A percentile compares a stretch with the other conserved stretches of the same genome.
phyloP scores from a whole-genome alignment of 2,797 vertebrate species.

The Rhinichthys osculus region DNA sequence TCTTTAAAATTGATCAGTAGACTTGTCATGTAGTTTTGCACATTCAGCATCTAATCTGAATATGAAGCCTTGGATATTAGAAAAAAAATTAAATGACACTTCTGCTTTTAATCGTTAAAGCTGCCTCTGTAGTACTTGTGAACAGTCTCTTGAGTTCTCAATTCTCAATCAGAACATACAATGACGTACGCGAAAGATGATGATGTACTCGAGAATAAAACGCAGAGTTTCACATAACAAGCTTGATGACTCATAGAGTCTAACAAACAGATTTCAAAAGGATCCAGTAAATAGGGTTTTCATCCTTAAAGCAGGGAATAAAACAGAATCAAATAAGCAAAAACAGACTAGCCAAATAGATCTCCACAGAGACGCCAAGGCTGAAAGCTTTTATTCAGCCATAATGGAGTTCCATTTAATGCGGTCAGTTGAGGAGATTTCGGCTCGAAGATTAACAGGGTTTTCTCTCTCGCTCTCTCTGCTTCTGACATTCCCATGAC shows the following conservation, averaged over 20 bases:
- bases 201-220: conserved; percentile 48
- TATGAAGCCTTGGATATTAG: too few relatives aligned
- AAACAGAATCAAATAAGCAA: conserved; percentile 28
- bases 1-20: neutral
- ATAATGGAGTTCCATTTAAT: conserved; percentile 34
- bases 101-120: neutral
- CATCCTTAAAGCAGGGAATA: conserved; percentile 14
- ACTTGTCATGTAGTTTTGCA: neutral
- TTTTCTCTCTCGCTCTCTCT: neutral
- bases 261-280: conserved; percentile 42
- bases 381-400: conserved; percentile 35
- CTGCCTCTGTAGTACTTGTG: neutral
- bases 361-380: conserved; percentile 14
- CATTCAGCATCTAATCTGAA: neutral
- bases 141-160: conserved; percentile 14
- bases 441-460: conserved; percentile 24
- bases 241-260: conserved; percentile 52
- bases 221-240: conserved; percentile 35
- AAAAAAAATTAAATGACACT: neutral
- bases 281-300: conserved; percentile 17
- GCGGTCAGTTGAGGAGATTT: conserved; percentile 34
- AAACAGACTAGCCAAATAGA: conserved; percentile 29
- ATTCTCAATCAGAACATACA: conserved; percentile 39
- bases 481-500: conserved; percentile 35
- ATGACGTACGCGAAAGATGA: conserved; percentile 2